Evolutionary conservation across 2,797 vertebrate species (phyloP).

Genomic region (Crax fasciolata): DNA sequence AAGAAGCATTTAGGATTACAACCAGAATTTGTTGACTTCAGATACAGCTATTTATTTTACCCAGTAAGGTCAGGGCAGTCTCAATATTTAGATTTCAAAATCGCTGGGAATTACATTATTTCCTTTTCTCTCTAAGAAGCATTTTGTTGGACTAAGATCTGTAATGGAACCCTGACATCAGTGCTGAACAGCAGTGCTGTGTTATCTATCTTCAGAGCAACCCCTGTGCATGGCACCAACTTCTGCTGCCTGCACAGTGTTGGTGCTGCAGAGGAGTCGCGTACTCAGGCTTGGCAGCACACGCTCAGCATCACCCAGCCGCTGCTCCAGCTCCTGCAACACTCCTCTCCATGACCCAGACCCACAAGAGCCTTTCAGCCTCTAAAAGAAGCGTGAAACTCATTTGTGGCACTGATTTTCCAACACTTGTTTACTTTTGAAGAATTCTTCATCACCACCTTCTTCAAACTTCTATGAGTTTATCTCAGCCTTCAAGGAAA

Average conservation of each 20-base stretch:
- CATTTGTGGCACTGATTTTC: not conserved
- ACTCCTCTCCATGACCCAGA: not conserved
- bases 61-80: not conserved
- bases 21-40: not conserved
- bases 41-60: not conserved
- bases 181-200: not conserved
- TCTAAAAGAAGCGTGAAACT: not conserved
- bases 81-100: not conserved
- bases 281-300: fast-evolving
- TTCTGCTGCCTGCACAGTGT: not conserved
- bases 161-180: not conserved
- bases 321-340: not conserved
- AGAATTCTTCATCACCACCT: not conserved
- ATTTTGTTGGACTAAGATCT: not conserved
- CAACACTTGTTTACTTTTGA: not conserved
- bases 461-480: fast-evolving
- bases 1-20: not conserved
- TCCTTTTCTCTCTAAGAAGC: not conserved
- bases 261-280: not conserved
- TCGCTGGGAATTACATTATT: not conserved
- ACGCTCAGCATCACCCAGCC: not conserved
- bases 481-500: not conserved
- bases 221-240: fast-evolving
- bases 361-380: not conserved
- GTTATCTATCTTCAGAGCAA: not conserved